Base-by-base conservation (phyloP, 2,797 vertebrate genomes). In the Hyperoplus immaculatus region DNA sequence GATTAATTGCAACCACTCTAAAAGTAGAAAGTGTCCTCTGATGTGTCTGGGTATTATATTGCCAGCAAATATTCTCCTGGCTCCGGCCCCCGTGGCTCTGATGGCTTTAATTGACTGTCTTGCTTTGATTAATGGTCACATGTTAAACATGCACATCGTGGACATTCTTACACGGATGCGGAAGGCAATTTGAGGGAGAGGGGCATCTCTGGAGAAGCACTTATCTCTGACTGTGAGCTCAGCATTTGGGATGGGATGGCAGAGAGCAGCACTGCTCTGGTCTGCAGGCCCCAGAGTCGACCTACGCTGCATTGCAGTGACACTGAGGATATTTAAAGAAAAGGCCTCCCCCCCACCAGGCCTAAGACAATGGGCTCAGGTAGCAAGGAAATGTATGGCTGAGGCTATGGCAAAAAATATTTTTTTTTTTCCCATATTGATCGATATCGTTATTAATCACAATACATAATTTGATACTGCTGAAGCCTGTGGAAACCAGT, bases 191-290 rank as follows among this genome's bases (percentile, higher is more conserved):
- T 93, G 81, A 88, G 88, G 70, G 72, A 78, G 81, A 82, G 76
- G 69, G 80, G 84, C 89, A 94, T 95, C 95, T 96, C 95, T 94
- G 89, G 95, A 95, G 95, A 94, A 94, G 94, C 94, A 94, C 94
- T 95, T 95, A 95, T 94, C 93, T 93, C 91, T 90, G 91, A 88
- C 92, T 90, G 91, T 89, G 87, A 92, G 92, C 92, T 91, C 87
- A 81, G 88, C 78, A 51, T 91, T 93, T 88, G 88, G 87, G 90
- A 86, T 61, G 75, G 87, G 78, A 80, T 67, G 56, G 78, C 55
- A 81, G 79, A 80, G 88, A 49, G 79, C 83, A 84, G 77, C 78
- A 63, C 55, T 8, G 71, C 88, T 83, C 83, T 53, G 89, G 85
- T 91, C 91, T 81, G 82, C 74, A 77, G 91, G 88, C 88, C 93